A percentile compares a stretch with the other conserved stretches of the same genome.
These are phyloP conservation scores for Carcharodon carcharias DNA, from an alignment of 2,797 vertebrate species.

Conservation along the genomic window DNA sequence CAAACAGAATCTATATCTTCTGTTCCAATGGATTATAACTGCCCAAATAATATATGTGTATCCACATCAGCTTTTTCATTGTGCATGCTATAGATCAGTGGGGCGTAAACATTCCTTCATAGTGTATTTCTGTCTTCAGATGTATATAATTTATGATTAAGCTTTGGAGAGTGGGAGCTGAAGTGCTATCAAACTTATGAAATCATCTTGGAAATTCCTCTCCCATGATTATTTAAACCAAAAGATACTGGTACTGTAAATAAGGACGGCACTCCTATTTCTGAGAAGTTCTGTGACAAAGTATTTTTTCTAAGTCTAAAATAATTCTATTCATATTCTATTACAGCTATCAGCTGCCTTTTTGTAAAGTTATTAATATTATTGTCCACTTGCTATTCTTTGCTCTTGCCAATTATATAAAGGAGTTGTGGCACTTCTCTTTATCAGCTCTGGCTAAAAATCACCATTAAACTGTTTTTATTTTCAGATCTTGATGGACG, in stretches of 20 bases:
- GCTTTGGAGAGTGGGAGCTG: neutral
- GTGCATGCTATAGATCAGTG: neutral
- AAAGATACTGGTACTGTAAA: neutral
- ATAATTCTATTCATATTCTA: neutral
- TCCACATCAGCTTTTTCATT: neutral
- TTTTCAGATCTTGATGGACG: neutral
- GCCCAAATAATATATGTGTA: neutral
- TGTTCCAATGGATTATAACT: neutral
- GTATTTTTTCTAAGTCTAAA: neutral
- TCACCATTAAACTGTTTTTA: neutral
- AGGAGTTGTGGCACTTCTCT: neutral
- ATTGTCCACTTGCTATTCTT: neutral
- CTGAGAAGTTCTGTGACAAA: neutral
- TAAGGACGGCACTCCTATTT: neutral
- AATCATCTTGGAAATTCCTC: slow-evolving; percentile 21
- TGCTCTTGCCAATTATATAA: neutral
- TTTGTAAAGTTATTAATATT: neutral
- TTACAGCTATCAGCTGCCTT: neutral
- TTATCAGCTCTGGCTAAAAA: neutral
- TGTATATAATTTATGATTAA: neutral
- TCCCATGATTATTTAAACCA: neutral
- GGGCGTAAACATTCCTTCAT: neutral
- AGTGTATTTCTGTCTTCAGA: neutral
- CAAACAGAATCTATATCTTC: neutral
- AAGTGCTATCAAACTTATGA: neutral